Evolutionary conservation across 1,140 invertebrate genomes (phyloP).

Genomic region (Pentalonia nigronervosa): DNA sequence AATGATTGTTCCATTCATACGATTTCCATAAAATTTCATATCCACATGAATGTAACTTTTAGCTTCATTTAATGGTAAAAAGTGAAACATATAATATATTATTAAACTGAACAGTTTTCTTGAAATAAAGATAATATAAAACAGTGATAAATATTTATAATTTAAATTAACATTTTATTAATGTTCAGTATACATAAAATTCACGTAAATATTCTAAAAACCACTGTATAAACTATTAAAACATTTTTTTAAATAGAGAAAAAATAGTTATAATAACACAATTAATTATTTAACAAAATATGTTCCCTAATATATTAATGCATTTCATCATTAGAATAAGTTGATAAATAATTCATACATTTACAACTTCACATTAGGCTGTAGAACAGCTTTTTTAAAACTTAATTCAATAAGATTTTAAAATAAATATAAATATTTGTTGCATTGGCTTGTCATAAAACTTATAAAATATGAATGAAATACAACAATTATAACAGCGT

Average conservation of each 20-base stretch:
- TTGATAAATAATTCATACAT: conserved; percentile 34
- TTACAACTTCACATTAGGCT: not conserved
- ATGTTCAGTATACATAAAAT: conserved; percentile 36
- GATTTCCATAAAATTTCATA: not conserved
- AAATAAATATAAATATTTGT: conserved; percentile 29
- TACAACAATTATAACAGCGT: conserved; percentile 34
- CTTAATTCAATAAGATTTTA: conserved; percentile 34
- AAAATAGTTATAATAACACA: conserved; percentile 47
- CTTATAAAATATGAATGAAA: not conserved
- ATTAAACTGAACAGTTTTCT: not conserved
- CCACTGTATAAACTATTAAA: conserved; percentile 48
- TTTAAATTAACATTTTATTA: conserved; percentile 47
- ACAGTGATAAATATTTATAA: not conserved
- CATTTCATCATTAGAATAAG: conserved; percentile 20
- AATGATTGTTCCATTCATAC: not conserved
- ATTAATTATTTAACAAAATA: conserved; percentile 37
- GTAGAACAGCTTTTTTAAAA: conserved; percentile 25
- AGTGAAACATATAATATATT: too few relatives aligned
- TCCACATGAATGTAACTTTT: too few relatives aligned
- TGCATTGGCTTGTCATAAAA: not conserved
- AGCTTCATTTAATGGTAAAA: not conserved
- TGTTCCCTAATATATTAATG: conserved; percentile 45
- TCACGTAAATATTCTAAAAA: conserved; percentile 39
- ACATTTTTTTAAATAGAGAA: conserved; percentile 16
- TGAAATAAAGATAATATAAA: not conserved